phyloP scores from a whole-genome alignment of 2,113 vertebrate genomes.

The Tinamus guttatus region DNA sequence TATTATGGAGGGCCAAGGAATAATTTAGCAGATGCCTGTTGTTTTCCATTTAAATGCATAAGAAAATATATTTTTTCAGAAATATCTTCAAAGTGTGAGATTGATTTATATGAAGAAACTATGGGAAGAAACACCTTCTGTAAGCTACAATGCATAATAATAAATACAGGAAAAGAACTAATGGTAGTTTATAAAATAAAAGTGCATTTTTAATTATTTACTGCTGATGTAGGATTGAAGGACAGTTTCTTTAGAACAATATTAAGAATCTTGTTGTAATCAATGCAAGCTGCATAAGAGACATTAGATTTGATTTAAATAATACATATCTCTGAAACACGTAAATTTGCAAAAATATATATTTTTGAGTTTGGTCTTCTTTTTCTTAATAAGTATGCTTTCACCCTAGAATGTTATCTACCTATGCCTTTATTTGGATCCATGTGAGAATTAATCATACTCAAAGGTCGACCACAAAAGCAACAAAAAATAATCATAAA shows the following conservation, averaged over 20 bases:
- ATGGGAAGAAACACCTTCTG: too few species aligned
- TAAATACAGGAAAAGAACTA: not conserved
- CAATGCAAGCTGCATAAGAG: not conserved
- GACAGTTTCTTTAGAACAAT: not conserved
- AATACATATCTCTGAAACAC: not conserved
- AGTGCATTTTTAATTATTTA: not conserved
- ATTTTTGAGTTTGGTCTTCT: rapidly evolving
- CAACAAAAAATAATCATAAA: not conserved
- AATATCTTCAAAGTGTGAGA: not conserved
- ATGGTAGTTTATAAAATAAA: not conserved
- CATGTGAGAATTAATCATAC: not conserved
- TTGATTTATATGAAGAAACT: not conserved
- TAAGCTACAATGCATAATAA: not conserved
- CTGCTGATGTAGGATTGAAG: not conserved
- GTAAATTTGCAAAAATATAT: not conserved
- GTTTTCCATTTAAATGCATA: not conserved
- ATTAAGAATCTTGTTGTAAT: not conserved
- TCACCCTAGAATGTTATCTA: not conserved
- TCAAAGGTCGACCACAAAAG: not conserved
- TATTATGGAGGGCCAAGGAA: not conserved
- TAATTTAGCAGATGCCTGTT: not conserved
- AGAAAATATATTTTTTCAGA: not conserved
- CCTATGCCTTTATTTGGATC: not conserved
- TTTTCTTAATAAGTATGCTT: not conserved
- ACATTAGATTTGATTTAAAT: not conserved